A percentile compares a stretch with the other conserved stretches of the same genome.
phyloP scores from a whole-genome alignment of 1,140 invertebrate species.

The Monochamus saltuarius region DNA sequence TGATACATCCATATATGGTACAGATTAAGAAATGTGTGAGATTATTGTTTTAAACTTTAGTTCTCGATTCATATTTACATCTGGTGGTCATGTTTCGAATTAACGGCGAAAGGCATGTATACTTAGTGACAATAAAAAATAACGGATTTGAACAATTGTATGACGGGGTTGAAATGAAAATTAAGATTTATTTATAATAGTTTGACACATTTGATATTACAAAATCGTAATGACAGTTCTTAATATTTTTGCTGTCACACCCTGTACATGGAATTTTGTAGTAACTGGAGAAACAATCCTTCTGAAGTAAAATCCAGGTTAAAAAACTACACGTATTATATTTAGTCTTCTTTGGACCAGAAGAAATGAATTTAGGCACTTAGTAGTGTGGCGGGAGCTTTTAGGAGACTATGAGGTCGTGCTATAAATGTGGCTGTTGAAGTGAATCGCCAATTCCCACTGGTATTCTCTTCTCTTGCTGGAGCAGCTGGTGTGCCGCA shows the following conservation, averaged over 20 bases:
- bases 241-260: slow-evolving; percentile 41
- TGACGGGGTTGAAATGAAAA: slow-evolving; percentile 11
- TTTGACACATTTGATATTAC: slow-evolving; percentile 50
- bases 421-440: slow-evolving; percentile 47
- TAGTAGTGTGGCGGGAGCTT: slow-evolving; percentile 45
- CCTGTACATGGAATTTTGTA: slow-evolving; percentile 48
- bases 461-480: slow-evolving; percentile 52
- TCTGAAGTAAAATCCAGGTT: slow-evolving; percentile 49
- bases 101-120: too few relatives aligned
- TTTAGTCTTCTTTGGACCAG: slow-evolving; percentile 53
- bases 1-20: too few relatives aligned
- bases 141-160: too few relatives aligned
- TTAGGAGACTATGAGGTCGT: slow-evolving; percentile 32
- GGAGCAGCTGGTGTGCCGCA: slow-evolving; percentile 72
- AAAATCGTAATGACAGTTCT: slow-evolving; percentile 39
- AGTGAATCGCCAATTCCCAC: slow-evolving; percentile 17
- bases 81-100: too few relatives aligned
- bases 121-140: too few relatives aligned
- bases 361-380: slow-evolving; percentile 52
- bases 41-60: too few relatives aligned
- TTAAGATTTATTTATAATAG: slow-evolving; percentile 32
- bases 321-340: slow-evolving; percentile 52
- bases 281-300: slow-evolving; percentile 51
- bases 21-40: too few relatives aligned
- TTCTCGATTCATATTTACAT: too few relatives aligned